phyloP scores from a whole-genome alignment of 2,888 invertebrate species.

The Therioaphis trifolii region DNA sequence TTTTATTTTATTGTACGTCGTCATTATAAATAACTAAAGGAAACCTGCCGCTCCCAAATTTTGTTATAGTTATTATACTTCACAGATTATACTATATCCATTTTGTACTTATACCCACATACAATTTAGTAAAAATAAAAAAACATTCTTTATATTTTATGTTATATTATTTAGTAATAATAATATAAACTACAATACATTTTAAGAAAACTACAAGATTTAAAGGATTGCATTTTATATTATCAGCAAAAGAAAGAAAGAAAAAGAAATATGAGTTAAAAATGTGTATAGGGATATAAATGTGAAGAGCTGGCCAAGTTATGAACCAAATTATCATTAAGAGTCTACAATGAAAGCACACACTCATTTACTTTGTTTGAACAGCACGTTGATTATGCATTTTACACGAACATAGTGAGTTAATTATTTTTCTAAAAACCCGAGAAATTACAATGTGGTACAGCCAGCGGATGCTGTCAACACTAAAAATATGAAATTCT shows the following conservation, averaged over 20 bases:
- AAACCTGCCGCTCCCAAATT: not conserved
- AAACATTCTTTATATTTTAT: not conserved
- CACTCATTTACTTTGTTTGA: slow-evolving; percentile 43
- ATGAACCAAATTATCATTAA: slow-evolving; percentile 42
- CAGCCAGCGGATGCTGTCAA: not conserved
- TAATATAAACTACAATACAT: not conserved
- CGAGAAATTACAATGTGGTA: slow-evolving; percentile 19
- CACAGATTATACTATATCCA: not conserved
- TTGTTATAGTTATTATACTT: slow-evolving; percentile 18
- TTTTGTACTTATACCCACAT: not conserved
- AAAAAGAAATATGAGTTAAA: not conserved
- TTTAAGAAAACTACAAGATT: not conserved
- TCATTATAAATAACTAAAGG: not conserved
- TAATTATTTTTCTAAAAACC: slow-evolving; percentile 30
- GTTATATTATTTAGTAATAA: not conserved
- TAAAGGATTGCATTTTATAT: too few relatives aligned
- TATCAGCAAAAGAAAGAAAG: not conserved
- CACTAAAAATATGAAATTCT: slow-evolving; percentile 3
- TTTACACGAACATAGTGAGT: slow-evolving; percentile 28
- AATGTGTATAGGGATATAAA: not conserved
- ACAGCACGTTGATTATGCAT: slow-evolving; percentile 34
- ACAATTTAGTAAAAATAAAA: not conserved
- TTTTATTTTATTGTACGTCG: slow-evolving; percentile 10
- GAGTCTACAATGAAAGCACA: slow-evolving; percentile 31
- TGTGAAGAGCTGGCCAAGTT: not conserved